A percentile compares a stretch with the other conserved stretches of the same genome.
Evolutionary conservation across 2,113 vertebrate genomes (phyloP).

Genomic region (Cyrtonyx montezumae): DNA sequence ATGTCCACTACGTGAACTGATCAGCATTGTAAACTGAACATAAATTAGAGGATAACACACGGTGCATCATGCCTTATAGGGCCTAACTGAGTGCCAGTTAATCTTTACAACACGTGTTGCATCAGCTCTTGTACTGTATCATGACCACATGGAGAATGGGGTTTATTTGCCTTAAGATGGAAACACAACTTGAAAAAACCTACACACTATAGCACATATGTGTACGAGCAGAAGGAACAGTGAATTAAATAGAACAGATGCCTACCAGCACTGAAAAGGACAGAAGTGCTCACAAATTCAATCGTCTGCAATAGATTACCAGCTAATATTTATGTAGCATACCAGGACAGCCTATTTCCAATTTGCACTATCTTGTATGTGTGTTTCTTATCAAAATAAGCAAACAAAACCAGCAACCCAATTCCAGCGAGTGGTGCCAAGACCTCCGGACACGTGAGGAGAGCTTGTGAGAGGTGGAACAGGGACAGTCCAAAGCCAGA

Average conservation of each 20-base stretch:
- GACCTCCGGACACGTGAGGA: background rate
- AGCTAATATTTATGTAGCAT: background rate
- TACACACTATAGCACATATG: background rate
- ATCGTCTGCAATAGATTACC: background rate
- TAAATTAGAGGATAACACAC: slow-evolving; percentile 8
- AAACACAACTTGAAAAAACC: background rate
- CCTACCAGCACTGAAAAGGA: background rate
- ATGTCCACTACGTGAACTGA: background rate
- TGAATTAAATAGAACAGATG: slow-evolving; percentile 27
- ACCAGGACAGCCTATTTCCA: background rate
- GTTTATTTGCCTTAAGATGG: background rate
- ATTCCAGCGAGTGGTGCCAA: background rate
- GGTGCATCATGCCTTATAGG: slow-evolving; percentile 32
- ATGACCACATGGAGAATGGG: background rate
- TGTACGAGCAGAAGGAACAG: background rate
- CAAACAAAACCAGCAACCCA: background rate
- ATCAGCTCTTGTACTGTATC: background rate
- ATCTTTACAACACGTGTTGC: slow-evolving; percentile 22
- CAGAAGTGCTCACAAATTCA: slow-evolving; percentile 13
- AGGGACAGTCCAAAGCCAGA: background rate
- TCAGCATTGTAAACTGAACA: background rate
- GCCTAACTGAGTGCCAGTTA: slow-evolving; percentile 38
- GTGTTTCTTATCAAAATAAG: background rate
- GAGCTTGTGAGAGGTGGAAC: background rate
- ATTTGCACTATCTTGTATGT: background rate